phyloP scores from a whole-genome alignment of 1,140 invertebrate genomes.

The Cotesia chilonis region DNA sequence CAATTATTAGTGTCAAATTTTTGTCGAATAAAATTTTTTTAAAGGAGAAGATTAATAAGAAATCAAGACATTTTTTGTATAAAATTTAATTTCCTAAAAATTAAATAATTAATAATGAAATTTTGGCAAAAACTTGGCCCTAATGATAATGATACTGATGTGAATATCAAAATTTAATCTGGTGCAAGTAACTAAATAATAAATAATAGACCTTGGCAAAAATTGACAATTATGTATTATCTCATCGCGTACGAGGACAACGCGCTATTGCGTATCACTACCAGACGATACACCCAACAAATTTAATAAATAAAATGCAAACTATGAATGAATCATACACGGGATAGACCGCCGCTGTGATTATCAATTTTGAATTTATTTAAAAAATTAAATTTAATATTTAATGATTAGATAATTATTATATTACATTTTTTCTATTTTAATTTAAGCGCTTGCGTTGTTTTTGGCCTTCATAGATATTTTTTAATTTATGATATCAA shows the following conservation, averaged over 20 bases:
- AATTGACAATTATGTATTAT: slow-evolving; percentile 50
- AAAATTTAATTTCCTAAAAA: no score
- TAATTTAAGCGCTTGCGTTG: no score
- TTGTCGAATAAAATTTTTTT: no score
- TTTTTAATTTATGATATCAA: no score
- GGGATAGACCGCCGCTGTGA: no score
- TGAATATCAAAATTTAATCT: slow-evolving; percentile 48
- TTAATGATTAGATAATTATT: slow-evolving; percentile 43
- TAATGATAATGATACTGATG: slow-evolving; percentile 13
- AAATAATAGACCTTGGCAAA: slow-evolving; percentile 45
- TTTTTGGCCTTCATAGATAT: no score
- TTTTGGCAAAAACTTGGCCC: background rate
- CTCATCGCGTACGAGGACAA: slow-evolving; percentile 52
- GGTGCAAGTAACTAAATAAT: slow-evolving; percentile 48
- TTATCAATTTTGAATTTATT: background rate
- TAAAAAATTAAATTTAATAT: slow-evolving; percentile 64
- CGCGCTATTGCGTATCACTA: slow-evolving; percentile 43
- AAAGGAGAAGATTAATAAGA: no score
- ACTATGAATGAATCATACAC: slow-evolving; percentile 20
- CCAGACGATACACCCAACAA: background rate
- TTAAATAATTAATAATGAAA: background rate
- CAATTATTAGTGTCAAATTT: no score
- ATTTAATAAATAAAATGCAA: background rate
- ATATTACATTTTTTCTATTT: background rate
- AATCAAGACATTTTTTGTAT: no score